Conservation (phyloP, 35 echinoderm and acorn worm genomes). For the Apostichopus parvimensis region DNA sequence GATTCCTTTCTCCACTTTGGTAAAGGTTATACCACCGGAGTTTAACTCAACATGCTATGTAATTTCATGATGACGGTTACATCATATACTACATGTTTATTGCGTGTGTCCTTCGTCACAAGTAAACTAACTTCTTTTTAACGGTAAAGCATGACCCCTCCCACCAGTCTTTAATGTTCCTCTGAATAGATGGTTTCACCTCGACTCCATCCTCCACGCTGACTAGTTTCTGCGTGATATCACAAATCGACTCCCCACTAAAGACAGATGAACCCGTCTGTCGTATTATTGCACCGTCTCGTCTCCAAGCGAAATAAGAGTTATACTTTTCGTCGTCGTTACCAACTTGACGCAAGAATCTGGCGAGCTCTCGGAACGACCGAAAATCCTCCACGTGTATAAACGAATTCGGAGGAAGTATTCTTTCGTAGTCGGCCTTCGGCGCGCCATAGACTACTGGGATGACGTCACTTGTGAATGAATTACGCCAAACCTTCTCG, state of each 20-base stretch:
- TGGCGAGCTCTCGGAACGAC: slow-evolving; percentile 59
- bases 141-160: slow-evolving; percentile 35
- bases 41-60: too few relatives aligned
- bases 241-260: not conserved
- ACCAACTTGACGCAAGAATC: not conserved
- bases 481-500: slow-evolving; percentile 67
- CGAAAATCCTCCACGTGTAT: slow-evolving; percentile 61
- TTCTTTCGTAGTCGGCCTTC: slow-evolving; percentile 59
- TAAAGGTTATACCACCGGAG: too few relatives aligned
- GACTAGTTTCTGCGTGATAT: not conserved
- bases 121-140: not conserved
- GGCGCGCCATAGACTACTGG: slow-evolving; percentile 67
- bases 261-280: slow-evolving; percentile 21
- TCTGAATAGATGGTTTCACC: not conserved
- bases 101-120: not conserved
- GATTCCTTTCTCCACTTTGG: too few relatives aligned
- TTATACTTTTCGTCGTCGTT: slow-evolving; percentile 35
- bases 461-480: slow-evolving; percentile 35
- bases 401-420: slow-evolving; percentile 64
- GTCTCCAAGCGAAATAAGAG: slow-evolving; percentile 39
- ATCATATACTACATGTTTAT: not conserved
- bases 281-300: slow-evolving; percentile 10
- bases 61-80: not conserved
- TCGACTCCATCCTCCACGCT: not conserved
- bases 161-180: slow-evolving; percentile 48